Base-by-base conservation (phyloP, 64 coral and sea anemone species). In the Porites lutea region DNA sequence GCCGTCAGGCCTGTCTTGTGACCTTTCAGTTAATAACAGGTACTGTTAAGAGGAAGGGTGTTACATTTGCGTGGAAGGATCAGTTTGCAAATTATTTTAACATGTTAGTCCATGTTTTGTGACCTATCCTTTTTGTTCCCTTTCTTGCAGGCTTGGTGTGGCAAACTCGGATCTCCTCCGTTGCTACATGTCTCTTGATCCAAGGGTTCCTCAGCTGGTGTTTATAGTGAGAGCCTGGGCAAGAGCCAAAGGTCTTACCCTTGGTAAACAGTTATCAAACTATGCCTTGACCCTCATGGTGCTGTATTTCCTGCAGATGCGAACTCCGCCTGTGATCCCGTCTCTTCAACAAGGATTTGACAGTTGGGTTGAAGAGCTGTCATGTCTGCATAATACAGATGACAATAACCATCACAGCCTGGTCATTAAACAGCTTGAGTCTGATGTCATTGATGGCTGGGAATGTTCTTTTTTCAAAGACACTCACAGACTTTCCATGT, bases 11-110 rank as follows among this genome's bases (percentile, higher is more conserved):
- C 46, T 98, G 48, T 80, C 88, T 16, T 98, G 96, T 91, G 96
- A 98, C 71, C 75, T 98, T 15, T 90, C 93, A 57, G 57, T 98
- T 14, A 93, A 98, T 70, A 98, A 98, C 90, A 95, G 96, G 96
- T 98, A 74, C 46, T 6, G 67, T 7, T 45, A 13, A 11, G 5
- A 37, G 27, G 1, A 37, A 37, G 0, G 0, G 27, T 79, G 62
- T 20, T 48, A 16, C 1, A 23, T 45, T 59, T 84, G 43, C 20
- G 5, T 9, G 54, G 54, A 6, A 57, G 54, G 54, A 12, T 55
- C 5, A 55, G 53, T 5, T 5, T 7, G 53, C 11, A 55, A 55
- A 7, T 57, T 57, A 57, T 1, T 57, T 57, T 9, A 57, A 9
- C 7, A 9, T 9, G 54, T 12, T 1, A 57, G 12, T 57, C 54